A percentile compares a stretch with the other conserved stretches of the same genome.
These are phyloP conservation scores for Electrophaes corylata DNA, from an alignment of 2,888 invertebrate genomes.

Conservation along the genomic window DNA sequence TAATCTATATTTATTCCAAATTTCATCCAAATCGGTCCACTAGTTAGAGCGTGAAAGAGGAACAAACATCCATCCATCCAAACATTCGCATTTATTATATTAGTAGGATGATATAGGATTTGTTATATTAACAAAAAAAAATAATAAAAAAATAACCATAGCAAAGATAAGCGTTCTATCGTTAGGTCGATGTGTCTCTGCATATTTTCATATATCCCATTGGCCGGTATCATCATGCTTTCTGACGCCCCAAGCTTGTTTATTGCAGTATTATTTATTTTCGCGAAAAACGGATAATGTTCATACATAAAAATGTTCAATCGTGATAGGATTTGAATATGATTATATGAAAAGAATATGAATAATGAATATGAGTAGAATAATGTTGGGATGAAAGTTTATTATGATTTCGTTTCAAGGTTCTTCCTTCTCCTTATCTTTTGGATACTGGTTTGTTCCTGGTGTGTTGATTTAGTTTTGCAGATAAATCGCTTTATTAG, in stretches of 20 bases:
- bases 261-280: slow-evolving; percentile 27
- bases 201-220: slow-evolving; percentile 25
- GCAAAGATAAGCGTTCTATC: background rate
- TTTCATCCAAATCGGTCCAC: too few relatives aligned
- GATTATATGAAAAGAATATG: too few relatives aligned
- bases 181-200: background rate
- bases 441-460: background rate
- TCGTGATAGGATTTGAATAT: slow-evolving; percentile 19
- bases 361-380: slow-evolving; percentile 28
- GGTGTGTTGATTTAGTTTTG: too few relatives aligned
- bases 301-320: slow-evolving; percentile 24
- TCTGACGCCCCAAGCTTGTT: slow-evolving; percentile 22
- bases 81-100: too few relatives aligned
- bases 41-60: too few relatives aligned
- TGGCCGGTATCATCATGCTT: slow-evolving; percentile 21
- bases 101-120: too few relatives aligned
- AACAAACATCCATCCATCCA: too few relatives aligned
- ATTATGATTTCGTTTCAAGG: background rate
- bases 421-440: background rate
- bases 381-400: slow-evolving; percentile 7
- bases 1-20: too few relatives aligned
- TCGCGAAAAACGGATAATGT: slow-evolving; percentile 21
- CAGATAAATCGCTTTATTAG: too few relatives aligned
- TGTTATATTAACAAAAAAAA: too few relatives aligned
- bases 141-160: too few relatives aligned